Evolutionary conservation across 2,113 vertebrate species (phyloP), one percentile per base, ranked within the genome.

Genomic region (Ursus arctos): DNA sequence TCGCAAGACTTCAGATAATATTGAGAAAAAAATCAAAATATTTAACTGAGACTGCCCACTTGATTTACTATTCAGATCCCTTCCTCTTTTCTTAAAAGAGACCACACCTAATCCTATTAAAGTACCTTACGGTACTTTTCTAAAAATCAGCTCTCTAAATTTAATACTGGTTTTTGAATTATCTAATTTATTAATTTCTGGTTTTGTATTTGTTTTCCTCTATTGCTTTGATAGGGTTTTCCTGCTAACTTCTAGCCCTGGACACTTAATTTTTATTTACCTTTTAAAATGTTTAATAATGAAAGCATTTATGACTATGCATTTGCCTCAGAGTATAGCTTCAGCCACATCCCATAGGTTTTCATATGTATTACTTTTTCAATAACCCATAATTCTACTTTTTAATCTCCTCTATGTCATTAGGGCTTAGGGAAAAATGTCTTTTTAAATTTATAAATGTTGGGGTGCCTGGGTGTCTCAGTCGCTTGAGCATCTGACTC

Each of bases 321-420:
- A 88, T 96, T 88, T 97, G 63, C 92, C 96, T 97, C 84, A 83
- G 61, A 94, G 13, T 28, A 94, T 31, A 90, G 76, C 49, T 83
- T 94, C 91, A 71, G 51, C 40, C 53, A 36, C 9, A 88, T 49
- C 49, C 59, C 16, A 77, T 0, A 59, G 19, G 61, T 51, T 87
- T 94, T 88, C 49, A 82, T 53, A 77, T 40, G 11, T 14, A 51
- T 85, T 57, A 40, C 33, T 51, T 96, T 86, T 59, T 89, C 11
- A 84, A 74, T 57, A 83, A 40, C 7, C 16, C 90, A 69, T 9
- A 67, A 79, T 76, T 86, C 31, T 53, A 87, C 18, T 59, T 96
- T 88, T 94, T 69, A n/a, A 86, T 72, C 97, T 94, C 26, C 31
- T 76, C 51, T 94, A 40, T 40, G 40, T 69, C 18, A 92, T 7